Evolutionary conservation across 2,888 invertebrate species (phyloP), one percentile per base, ranked within the genome.

Genomic region (Syrphus vitripennis): DNA sequence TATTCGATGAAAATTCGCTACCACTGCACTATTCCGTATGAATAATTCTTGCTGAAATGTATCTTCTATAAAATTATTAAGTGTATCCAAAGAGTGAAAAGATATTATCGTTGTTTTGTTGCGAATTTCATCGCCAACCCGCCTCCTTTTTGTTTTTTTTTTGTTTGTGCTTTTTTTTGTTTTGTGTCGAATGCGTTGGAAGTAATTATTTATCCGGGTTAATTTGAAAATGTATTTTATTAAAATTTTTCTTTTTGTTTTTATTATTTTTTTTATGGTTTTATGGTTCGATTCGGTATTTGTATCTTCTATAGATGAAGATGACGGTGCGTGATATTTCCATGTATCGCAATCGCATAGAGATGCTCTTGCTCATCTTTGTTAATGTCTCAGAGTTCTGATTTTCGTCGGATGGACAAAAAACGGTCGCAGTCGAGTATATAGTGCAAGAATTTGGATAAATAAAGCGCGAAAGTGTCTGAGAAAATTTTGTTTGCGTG

Each of bases 181-280:
- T n/a, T 48, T 48, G 29, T 67, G 40, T 57, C 75, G 71, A 77
- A 84, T 84, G 84, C 81, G 81, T 84, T 84, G 42, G 55, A 84
- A 81, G 81, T 81, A 84, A 84, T 84, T 84, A 84, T 81, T 84
- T 81, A 81, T 84, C 71, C 84, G 76, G 80, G 61, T 84, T 71
- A 84, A 76, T 75, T 75, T 80, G 63, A 53, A 72, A 67, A 57
- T 65, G 53, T 70, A 67, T 71, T 70, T 75, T 69, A 29, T 65
- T 24, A 10, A 26, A 21, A 31, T 61, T 40, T 45, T 61, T 65
- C 12, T 34, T 37, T 29, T 53, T n/a, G 19, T 26, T 69, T 53
- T 63, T 74, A n/a, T 24, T 59, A 6, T 21, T 59, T 21, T 59
- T 21, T 29, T 45, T 50, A 34, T 19, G 59, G 69, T 65, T 57